phyloP scores from a whole-genome alignment of 30 jellyfish, hydroid and myxozoan species.

The Pseudorhiza aurosa region DNA sequence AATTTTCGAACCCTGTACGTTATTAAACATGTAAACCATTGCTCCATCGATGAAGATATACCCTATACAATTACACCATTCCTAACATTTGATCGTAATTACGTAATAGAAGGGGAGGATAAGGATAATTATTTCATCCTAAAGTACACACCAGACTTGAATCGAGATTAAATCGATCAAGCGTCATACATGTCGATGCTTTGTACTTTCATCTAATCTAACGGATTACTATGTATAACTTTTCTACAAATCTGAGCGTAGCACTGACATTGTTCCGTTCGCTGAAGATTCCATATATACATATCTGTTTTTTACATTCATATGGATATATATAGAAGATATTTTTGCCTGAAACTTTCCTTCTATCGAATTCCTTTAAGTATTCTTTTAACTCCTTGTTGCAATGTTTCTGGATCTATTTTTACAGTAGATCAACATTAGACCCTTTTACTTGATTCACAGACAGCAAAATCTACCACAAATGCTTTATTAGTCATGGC shows the following conservation, averaged over 20 bases:
- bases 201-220: neutral
- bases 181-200: constrained; percentile 2
- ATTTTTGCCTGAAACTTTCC: too few relatives aligned
- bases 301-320: too few relatives aligned
- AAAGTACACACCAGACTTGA: constrained; percentile 11
- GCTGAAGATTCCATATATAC: constrained; percentile 38
- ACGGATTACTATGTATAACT: neutral
- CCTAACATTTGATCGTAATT: neutral
- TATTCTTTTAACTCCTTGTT: too few relatives aligned
- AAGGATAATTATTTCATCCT: constrained; percentile 2
- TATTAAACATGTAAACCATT: constrained; percentile 9
- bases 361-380: too few relatives aligned
- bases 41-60: neutral
- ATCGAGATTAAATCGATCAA: constrained; percentile 5
- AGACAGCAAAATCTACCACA: too few relatives aligned
- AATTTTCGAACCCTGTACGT: constrained; percentile 8
- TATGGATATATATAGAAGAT: too few relatives aligned
- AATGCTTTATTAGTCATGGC: too few relatives aligned
- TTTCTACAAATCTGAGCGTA: neutral
- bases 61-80: constrained; percentile 25
- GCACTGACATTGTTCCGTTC: constrained; percentile 1
- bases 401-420: too few relatives aligned
- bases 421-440: too few relatives aligned
- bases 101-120: constrained; percentile 5
- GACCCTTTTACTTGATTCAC: too few relatives aligned